These are phyloP conservation scores for Drosophila elegans DNA, from an alignment of 1,140 invertebrate species.

Conservation along the genomic window DNA sequence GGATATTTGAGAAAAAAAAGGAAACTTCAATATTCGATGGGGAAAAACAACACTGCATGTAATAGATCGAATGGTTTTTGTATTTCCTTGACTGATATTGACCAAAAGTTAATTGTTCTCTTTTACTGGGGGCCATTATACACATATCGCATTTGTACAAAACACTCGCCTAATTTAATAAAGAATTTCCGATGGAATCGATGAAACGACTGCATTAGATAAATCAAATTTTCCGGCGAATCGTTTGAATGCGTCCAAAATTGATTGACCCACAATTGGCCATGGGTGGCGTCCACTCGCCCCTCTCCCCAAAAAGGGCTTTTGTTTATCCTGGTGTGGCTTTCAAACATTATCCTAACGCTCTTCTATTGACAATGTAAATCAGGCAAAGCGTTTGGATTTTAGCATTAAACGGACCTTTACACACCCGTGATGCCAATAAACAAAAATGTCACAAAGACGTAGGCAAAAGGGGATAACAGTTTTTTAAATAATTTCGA, in stretches of 20 bases:
- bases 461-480: background rate
- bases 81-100: slow-evolving; percentile 3
- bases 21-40: slow-evolving; percentile 24
- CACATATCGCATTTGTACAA: background rate
- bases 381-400: slow-evolving; percentile 5
- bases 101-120: slow-evolving; percentile 1
- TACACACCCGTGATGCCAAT: slow-evolving; percentile 21
- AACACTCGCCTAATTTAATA: slow-evolving; percentile 33
- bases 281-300: background rate
- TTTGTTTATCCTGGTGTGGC: slow-evolving; percentile 25
- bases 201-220: slow-evolving; percentile 52
- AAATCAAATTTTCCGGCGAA: slow-evolving; percentile 54
- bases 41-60: background rate
- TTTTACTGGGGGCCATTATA: background rate
- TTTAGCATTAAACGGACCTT: slow-evolving; percentile 34
- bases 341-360: slow-evolving; percentile 71
- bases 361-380: slow-evolving; percentile 73
- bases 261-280: slow-evolving; percentile 64
- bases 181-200: slow-evolving; percentile 16
- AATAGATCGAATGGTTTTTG: background rate
- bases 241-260: slow-evolving; percentile 62
- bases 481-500: background rate
- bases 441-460: slow-evolving; percentile 12
- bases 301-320: background rate
- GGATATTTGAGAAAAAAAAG: slow-evolving; percentile 7